These are phyloP conservation scores for Anagyrus pseudococci DNA, from an alignment of 2,888 invertebrate species.

Conservation along the genomic window DNA sequence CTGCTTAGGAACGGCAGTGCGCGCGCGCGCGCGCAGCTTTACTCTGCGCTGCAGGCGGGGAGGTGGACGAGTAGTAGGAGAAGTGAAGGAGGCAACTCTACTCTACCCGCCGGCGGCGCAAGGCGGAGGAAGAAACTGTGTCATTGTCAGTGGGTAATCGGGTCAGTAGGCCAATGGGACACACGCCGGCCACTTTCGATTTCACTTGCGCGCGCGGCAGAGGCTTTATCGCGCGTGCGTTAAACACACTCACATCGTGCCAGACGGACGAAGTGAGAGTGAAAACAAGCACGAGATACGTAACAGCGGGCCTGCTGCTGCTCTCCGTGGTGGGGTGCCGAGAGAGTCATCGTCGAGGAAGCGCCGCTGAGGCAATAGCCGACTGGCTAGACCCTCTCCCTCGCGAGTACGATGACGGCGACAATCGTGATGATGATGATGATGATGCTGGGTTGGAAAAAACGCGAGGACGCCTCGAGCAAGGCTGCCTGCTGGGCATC, in stretches of 20 bases:
- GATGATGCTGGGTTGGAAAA: too few species aligned
- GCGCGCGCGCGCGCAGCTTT: too few species aligned
- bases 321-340: too few species aligned
- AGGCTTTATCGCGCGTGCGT: not conserved
- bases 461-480: too few species aligned
- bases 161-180: constrained; percentile 73
- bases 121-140: constrained; percentile 57
- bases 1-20: not conserved
- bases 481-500: too few species aligned
- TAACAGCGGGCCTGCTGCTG: too few species aligned
- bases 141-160: constrained; percentile 69
- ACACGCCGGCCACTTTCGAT: constrained; percentile 64
- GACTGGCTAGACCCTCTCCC: too few species aligned
- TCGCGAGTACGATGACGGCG: too few species aligned
- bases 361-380: too few species aligned
- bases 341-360: too few species aligned
- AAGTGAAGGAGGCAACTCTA: constrained; percentile 22
- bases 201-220: constrained; percentile 51
- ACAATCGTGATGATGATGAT: too few species aligned
- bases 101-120: constrained; percentile 21
- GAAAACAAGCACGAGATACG: not conserved
- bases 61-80: constrained; percentile 27
- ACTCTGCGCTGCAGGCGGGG: not conserved
- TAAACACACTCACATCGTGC: too few species aligned
- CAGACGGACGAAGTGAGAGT: not conserved